A percentile compares a stretch with the other conserved stretches of the same genome.
phyloP scores from a whole-genome alignment of 2,113 vertebrate genomes.

The Vimba vimba region DNA sequence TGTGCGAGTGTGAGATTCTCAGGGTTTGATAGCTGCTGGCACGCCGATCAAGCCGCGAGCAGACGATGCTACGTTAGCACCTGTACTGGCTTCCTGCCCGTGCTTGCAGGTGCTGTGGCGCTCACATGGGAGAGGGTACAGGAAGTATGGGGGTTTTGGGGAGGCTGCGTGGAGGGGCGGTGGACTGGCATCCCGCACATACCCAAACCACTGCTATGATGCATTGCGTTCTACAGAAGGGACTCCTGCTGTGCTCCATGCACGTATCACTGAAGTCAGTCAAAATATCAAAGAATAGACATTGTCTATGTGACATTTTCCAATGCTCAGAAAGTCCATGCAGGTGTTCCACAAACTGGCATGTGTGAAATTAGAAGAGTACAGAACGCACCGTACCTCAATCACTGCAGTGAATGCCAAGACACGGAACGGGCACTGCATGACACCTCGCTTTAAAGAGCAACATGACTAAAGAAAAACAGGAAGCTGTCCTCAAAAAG shows the following conservation, averaged over 20 bases:
- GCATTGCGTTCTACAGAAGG: background rate
- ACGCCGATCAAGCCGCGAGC: slow-evolving; percentile 41
- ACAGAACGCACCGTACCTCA: slow-evolving; percentile 39
- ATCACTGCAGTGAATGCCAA: background rate
- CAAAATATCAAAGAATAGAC: background rate
- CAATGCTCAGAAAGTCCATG: background rate
- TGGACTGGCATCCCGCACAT: background rate
- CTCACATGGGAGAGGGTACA: slow-evolving; percentile 50
- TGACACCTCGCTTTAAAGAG: slow-evolving; percentile 6
- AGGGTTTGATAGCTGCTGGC: slow-evolving; percentile 52
- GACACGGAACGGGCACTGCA: background rate
- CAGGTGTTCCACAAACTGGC: slow-evolving; percentile 11
- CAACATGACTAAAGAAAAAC: background rate
- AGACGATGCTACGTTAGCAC: slow-evolving; percentile 53
- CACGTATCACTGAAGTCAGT: background rate
- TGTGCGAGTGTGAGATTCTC: slow-evolving; percentile 43
- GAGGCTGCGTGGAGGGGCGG: background rate
- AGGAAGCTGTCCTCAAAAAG: slow-evolving; percentile 4
- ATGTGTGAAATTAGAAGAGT: slow-evolving; percentile 4
- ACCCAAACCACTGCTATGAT: slow-evolving; percentile 11
- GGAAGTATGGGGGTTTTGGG: slow-evolving; percentile 23
- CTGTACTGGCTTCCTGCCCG: slow-evolving; percentile 58
- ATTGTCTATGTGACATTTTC: background rate
- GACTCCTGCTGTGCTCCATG: background rate
- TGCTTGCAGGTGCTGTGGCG: slow-evolving; percentile 62